A percentile compares a stretch with the other conserved stretches of the same genome.
phyloP scores from a whole-genome alignment of 2,888 invertebrate genomes.

The Sycophila texana region DNA sequence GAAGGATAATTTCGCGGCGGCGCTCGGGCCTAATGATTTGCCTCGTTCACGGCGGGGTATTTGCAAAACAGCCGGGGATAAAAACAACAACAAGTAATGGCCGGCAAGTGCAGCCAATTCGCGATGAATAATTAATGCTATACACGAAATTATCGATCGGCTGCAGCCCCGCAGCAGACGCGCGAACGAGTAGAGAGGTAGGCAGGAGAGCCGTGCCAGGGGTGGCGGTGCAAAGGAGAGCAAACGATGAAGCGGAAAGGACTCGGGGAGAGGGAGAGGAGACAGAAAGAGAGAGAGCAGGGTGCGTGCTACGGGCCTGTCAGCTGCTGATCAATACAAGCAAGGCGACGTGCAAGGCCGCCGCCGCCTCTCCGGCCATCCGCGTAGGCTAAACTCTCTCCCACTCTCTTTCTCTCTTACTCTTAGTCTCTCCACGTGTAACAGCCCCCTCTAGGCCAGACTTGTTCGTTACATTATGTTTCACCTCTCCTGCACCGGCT shows the following conservation, averaged over 20 bases:
- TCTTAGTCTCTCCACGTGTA: slow-evolving; percentile 1
- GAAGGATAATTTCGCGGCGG: slow-evolving; percentile 18
- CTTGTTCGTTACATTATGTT: slow-evolving; percentile 9
- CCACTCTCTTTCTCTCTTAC: slow-evolving; percentile 29
- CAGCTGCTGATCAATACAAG: slow-evolving; percentile 74
- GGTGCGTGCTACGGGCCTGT: slow-evolving; percentile 68
- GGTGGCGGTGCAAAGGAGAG: slow-evolving; percentile 12
- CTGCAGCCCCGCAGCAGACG: background rate
- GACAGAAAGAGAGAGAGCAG: slow-evolving; percentile 39
- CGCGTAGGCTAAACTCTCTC: slow-evolving; percentile 66
- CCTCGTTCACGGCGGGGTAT: background rate
- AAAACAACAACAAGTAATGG: no score
- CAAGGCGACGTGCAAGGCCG: slow-evolving; percentile 72
- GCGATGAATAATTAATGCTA: slow-evolving; percentile 40
- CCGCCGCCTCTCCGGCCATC: slow-evolving; percentile 48
- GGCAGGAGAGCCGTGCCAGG: slow-evolving; percentile 2
- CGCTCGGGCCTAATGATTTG: background rate
- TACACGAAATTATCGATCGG: slow-evolving; percentile 34
- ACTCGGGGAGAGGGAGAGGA: background rate
- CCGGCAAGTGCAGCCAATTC: slow-evolving; percentile 11
- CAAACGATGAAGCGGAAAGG: background rate
- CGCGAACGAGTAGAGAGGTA: background rate
- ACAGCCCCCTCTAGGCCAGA: no score
- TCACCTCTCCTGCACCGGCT: background rate
- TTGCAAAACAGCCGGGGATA: background rate